Conservation (phyloP, 2,888 invertebrate genomes). For the Ectemnius cavifrons region DNA sequence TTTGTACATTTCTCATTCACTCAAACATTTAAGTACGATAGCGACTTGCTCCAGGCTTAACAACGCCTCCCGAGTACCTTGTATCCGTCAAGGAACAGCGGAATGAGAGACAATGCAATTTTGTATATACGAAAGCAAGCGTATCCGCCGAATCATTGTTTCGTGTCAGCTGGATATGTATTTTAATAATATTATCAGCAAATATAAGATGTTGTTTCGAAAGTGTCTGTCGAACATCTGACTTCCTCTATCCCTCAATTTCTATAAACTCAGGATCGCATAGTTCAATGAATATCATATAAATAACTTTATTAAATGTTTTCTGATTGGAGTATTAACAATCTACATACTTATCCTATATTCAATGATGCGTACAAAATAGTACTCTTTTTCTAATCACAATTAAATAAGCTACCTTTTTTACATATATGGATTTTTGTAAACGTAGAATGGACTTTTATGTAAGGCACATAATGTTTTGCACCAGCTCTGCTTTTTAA, state of each 20-base stretch:
- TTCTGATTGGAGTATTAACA: slow-evolving; percentile 21
- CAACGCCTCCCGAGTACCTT: neutral
- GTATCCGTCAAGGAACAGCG: neutral
- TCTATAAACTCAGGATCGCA: neutral
- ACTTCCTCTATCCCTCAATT: neutral
- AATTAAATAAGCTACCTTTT: too few species aligned
- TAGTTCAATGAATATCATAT: slow-evolving; percentile 13
- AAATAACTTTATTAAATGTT: slow-evolving; percentile 51
- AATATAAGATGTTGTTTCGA: slow-evolving; percentile 44
- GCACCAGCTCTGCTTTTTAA: too few species aligned
- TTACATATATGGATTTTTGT: too few species aligned
- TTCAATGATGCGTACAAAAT: slow-evolving; percentile 12
- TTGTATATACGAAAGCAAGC: slow-evolving; percentile 50
- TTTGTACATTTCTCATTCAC: slow-evolving; percentile 56
- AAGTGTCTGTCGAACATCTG: neutral
- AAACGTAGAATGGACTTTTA: too few species aligned
- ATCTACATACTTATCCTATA: slow-evolving; percentile 11
- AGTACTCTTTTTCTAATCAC: too few species aligned
- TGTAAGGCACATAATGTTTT: too few species aligned
- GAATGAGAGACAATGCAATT: neutral
- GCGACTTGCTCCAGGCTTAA: slow-evolving; percentile 15
- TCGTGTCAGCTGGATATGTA: slow-evolving; percentile 34
- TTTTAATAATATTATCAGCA: slow-evolving; percentile 36
- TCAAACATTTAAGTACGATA: slow-evolving; percentile 23
- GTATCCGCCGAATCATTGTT: slow-evolving; percentile 38